Evolutionary conservation across 2,797 vertebrate species (phyloP), one percentile per base, ranked within the genome.

Genomic region (Lithobates pipiens): DNA sequence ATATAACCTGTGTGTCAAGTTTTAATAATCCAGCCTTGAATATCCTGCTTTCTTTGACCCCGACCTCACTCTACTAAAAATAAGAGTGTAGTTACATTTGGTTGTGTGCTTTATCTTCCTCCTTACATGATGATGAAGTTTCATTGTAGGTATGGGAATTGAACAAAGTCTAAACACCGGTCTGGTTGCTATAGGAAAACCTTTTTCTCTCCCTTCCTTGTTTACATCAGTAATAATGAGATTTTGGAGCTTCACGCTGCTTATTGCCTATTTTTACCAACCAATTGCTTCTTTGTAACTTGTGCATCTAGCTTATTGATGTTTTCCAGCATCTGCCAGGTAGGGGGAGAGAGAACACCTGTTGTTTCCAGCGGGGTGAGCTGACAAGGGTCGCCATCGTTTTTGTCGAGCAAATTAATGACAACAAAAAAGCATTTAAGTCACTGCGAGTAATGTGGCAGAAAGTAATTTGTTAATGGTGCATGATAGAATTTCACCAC

Each of bases 381-480:
- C 63, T 68, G 65, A 50, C 16, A 13, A 79, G 65, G 65, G 27
- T 79, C 76, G 18, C 80, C 9, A 2, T 29, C 15, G 15, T 16
- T 85, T 84, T 42, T 65, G 27, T 79, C 86, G 50, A 88, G 2
- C 71, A 67, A 44, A 0, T 9, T 42, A 83, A 74, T 32, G 67
- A 29, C 70, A 69, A 74, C 0, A 77, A 72, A 57, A 34, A 46
- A 79, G 61, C 32, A 0, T 72, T 76, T 86, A 39, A 61, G 85
- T 77, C 80, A 79, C 0, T 15, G 78, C 57, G 87, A 81, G 78
- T 90, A 88, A 88, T 80, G 85, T 34, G 78, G 75, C 84, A 82
- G 83, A 74, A 88, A 89, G 83, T 18, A 25, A 77, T 76, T 72
- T 57, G 44, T 89, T 90, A 88, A 82, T 88, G 18, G 75, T 3